phyloP scores from a whole-genome alignment of 2,888 invertebrate species.

The Ennomos quercinarius region DNA sequence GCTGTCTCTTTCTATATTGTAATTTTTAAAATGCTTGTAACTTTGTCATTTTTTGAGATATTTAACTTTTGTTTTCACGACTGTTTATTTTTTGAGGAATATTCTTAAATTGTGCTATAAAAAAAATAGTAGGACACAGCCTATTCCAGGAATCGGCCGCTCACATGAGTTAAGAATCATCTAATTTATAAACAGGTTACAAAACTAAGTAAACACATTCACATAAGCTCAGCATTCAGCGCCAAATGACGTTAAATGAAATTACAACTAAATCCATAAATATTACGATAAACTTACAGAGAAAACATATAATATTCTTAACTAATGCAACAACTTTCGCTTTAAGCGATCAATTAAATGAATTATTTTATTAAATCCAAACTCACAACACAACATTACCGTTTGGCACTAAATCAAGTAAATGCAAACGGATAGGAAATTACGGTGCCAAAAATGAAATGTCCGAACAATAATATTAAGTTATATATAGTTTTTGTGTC shows the following conservation, averaged over 20 bases:
- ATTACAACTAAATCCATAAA: conserved; percentile 62
- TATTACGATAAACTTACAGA: conserved; percentile 60
- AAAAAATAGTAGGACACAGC: too few relatives aligned
- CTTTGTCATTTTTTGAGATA: too few relatives aligned
- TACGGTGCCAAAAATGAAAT: conserved; percentile 17
- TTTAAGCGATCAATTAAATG: conserved; percentile 61
- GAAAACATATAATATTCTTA: conserved; percentile 51
- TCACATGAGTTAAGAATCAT: not conserved
- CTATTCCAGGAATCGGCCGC: too few relatives aligned
- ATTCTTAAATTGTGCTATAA: too few relatives aligned
- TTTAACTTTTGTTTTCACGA: too few relatives aligned
- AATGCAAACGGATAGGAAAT: conserved; percentile 40
- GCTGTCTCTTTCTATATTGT: too few relatives aligned
- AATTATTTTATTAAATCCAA: conserved; percentile 49
- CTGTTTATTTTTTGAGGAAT: too few relatives aligned
- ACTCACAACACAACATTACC: conserved; percentile 65
- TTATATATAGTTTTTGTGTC: not conserved
- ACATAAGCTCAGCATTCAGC: conserved; percentile 70
- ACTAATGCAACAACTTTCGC: conserved; percentile 66
- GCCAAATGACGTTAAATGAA: conserved; percentile 59
- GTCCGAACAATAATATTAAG: too few relatives aligned
- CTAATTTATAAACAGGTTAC: conserved; percentile 33
- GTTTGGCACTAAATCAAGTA: conserved; percentile 63
- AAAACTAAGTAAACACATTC: conserved; percentile 53
- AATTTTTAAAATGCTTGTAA: too few relatives aligned